These are phyloP conservation scores for Cantharis rufa DNA, from an alignment of 2,888 invertebrate genomes.

Conservation along the genomic window DNA sequence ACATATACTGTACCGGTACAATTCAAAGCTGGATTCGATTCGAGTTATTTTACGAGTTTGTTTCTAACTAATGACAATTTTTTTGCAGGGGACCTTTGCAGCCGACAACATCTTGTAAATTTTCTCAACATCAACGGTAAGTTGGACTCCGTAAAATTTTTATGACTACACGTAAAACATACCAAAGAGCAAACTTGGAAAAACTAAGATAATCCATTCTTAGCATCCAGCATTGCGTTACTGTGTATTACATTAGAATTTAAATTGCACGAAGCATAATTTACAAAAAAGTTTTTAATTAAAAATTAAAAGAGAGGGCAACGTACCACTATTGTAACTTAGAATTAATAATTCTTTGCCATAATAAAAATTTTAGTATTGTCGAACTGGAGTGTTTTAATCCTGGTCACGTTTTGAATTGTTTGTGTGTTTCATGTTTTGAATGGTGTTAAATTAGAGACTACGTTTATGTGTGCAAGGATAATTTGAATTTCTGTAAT, in stretches of 20 bases:
- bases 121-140: slow-evolving; percentile 21
- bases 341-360: slow-evolving; percentile 16
- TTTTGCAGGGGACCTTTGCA: background rate
- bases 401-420: slow-evolving; percentile 41
- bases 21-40: background rate
- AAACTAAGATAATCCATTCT: slow-evolving; percentile 1
- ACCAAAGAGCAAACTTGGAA: slow-evolving; percentile 14
- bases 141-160: slow-evolving; percentile 31
- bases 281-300: background rate
- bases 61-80: background rate
- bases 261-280: background rate
- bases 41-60: background rate
- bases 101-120: slow-evolving; percentile 5
- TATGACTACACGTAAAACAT: slow-evolving; percentile 32
- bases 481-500: slow-evolving; percentile 33
- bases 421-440: slow-evolving; percentile 40
- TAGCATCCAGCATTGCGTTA: background rate
- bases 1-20: background rate
- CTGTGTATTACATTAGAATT: background rate
- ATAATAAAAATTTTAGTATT: slow-evolving; percentile 9
- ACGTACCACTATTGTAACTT: background rate
- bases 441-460: slow-evolving; percentile 46
- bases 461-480: slow-evolving; percentile 40
- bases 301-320: background rate
- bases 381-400: slow-evolving; percentile 26